These are phyloP conservation scores for Lasioglossum malachurum DNA, from an alignment of 2,888 invertebrate species.

Conservation along the genomic window DNA sequence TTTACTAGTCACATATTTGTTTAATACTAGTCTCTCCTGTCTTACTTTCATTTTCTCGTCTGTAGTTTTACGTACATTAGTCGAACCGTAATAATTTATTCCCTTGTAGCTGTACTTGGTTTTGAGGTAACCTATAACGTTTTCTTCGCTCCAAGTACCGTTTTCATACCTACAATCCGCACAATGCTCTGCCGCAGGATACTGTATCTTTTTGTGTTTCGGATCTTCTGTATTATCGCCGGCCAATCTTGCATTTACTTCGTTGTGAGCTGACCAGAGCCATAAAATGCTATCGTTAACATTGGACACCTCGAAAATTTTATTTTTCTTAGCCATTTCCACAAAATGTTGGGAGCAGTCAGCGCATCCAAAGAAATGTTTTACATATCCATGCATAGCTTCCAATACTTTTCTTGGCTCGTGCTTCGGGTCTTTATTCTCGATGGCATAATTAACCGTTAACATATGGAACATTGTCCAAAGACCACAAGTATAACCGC, in stretches of 20 bases:
- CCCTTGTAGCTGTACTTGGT: conserved; percentile 85
- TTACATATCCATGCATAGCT: conserved; percentile 95
- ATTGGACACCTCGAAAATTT: conserved; percentile 89
- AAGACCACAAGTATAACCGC: conserved; percentile 97
- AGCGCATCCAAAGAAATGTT: conserved; percentile 96
- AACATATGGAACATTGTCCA: conserved; percentile 98
- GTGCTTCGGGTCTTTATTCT: conserved; percentile 71
- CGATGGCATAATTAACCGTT: conserved; percentile 88
- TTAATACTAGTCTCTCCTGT: conserved; percentile 64
- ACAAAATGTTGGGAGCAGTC: conserved; percentile 96
- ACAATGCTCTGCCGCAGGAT: conserved; percentile 91
- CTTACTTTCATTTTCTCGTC: conserved; percentile 57
- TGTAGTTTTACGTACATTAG: conserved; percentile 34
- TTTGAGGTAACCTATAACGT: conserved; percentile 88
- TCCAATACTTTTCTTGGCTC: conserved; percentile 90
- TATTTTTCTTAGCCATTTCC: conserved; percentile 91
- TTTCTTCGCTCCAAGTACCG: conserved; percentile 88
- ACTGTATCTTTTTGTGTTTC: conserved; percentile 94
- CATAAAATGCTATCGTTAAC: conserved; percentile 93
- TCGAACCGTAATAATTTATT: conserved; percentile 73
- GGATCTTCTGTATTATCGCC: conserved; percentile 97
- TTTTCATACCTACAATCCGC: conserved; percentile 88
- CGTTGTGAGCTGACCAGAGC: conserved; percentile 98
- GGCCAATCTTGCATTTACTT: conserved; percentile 94
- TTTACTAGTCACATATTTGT: conserved; percentile 65